These are phyloP conservation scores for Meganola albula DNA, from an alignment of 2,888 invertebrate species.

Conservation along the genomic window DNA sequence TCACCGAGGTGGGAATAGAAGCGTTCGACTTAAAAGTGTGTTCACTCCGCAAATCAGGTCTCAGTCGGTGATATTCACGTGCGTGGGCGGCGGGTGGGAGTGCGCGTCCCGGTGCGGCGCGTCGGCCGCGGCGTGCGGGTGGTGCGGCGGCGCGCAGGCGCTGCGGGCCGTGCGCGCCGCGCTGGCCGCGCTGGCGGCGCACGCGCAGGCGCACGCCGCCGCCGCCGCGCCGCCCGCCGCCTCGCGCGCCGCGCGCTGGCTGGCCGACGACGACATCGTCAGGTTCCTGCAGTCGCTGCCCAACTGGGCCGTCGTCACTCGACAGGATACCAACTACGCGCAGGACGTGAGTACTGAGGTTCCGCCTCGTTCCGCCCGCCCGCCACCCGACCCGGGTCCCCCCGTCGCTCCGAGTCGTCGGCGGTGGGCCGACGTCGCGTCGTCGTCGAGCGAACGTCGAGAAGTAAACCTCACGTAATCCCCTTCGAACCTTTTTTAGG, in stretches of 20 bases:
- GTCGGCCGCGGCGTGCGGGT: conserved; percentile 36
- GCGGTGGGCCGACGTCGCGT: too few relatives aligned
- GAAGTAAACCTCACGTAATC: too few relatives aligned
- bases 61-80: conserved; percentile 53
- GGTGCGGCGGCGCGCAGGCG: conserved; percentile 40
- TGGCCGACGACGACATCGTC: conserved; percentile 96
- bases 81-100: conserved; percentile 44
- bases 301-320: conserved; percentile 46
- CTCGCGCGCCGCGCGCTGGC: conserved; percentile 73
- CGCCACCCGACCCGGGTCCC: too few relatives aligned
- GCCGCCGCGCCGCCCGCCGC: conserved; percentile 3
- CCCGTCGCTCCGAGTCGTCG: too few relatives aligned
- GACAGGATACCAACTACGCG: conserved; percentile 14
- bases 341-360: conserved; percentile 22
- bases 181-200: conserved; percentile 35
- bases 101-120: conserved; percentile 25
- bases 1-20: neutral
- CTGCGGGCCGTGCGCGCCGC: conserved; percentile 40
- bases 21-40: neutral
- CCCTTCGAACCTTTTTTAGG: too few relatives aligned
- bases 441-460: too few relatives aligned
- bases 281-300: conserved; percentile 88
- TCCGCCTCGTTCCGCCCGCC: too few relatives aligned
- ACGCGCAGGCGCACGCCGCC: conserved; percentile 12
- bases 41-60: conserved; percentile 33